Evolutionary conservation across 2,888 invertebrate genomes (phyloP).

Genomic region (Xylophagus ater): DNA sequence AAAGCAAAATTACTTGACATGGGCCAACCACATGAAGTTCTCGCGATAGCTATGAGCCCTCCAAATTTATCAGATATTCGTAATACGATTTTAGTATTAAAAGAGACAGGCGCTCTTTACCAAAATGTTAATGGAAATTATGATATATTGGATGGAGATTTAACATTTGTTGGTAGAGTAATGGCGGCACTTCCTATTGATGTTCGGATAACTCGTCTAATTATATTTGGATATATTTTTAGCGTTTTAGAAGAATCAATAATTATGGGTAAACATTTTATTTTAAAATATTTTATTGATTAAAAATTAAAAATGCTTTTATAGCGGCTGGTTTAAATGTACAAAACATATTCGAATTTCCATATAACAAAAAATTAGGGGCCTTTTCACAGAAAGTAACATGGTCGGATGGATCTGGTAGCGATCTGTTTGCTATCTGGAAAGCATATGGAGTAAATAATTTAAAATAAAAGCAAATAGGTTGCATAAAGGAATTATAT

Average conservation of each 20-base stretch:
- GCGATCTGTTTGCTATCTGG: slow-evolving; percentile 73
- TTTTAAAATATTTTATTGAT: no score
- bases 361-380: slow-evolving; percentile 56
- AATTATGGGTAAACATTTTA: slow-evolving; percentile 64
- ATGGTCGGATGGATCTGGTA: slow-evolving; percentile 69
- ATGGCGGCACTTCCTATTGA: slow-evolving; percentile 77
- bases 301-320: no score
- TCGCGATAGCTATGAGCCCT: slow-evolving; percentile 77
- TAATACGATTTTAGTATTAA: slow-evolving; percentile 69
- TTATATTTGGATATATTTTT: slow-evolving; percentile 76
- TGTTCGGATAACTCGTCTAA: slow-evolving; percentile 68
- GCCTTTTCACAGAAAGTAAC: slow-evolving; percentile 63
- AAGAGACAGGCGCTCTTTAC: slow-evolving; percentile 73
- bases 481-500: no score
- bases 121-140: slow-evolving; percentile 45
- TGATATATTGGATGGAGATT: slow-evolving; percentile 61
- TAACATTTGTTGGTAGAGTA: slow-evolving; percentile 75
- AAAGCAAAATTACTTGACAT: slow-evolving; percentile 71
- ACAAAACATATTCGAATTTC: slow-evolving; percentile 66
- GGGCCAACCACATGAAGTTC: slow-evolving; percentile 64
- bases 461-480: no score
- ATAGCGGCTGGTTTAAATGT: slow-evolving; percentile 71
- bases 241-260: slow-evolving; percentile 74
- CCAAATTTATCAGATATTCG: slow-evolving; percentile 74
- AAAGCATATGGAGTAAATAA: slow-evolving; percentile 60